These are phyloP conservation scores for Drosophila siamana DNA, from an alignment of 2,888 invertebrate species.

Conservation along the genomic window DNA sequence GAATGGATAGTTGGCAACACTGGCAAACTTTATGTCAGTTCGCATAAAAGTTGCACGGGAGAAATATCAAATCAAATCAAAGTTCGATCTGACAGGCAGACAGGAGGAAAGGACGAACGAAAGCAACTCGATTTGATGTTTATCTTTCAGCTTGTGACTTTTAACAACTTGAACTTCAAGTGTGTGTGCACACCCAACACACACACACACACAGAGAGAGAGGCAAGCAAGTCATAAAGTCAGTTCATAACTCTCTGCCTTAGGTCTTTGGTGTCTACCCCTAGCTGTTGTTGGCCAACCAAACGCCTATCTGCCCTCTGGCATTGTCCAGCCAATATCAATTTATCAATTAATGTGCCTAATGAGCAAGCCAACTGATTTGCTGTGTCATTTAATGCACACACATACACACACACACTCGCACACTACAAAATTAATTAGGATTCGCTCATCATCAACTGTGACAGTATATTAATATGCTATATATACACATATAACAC, in stretches of 20 bases:
- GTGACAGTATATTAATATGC: constrained; percentile 34
- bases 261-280: constrained; percentile 1
- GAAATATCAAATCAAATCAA: constrained; percentile 75
- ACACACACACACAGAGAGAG: constrained; percentile 2
- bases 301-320: constrained; percentile 13
- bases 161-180: constrained; percentile 68
- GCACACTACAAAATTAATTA: constrained; percentile 70
- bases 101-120: constrained; percentile 26
- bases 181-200: constrained; percentile 43
- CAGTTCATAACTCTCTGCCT: constrained; percentile 37
- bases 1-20: constrained; percentile 13
- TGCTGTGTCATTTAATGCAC: constrained; percentile 76
- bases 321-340: constrained; percentile 67
- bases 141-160: constrained; percentile 46
- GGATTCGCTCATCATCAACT: constrained; percentile 69
- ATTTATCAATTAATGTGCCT: constrained; percentile 77
- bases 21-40: constrained; percentile 66
- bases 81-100: constrained; percentile 77
- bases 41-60: constrained; percentile 69
- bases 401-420: constrained; percentile 18
- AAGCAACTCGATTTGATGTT: constrained; percentile 37
- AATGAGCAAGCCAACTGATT: constrained; percentile 74
- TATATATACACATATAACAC: constrained; percentile 20
- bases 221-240: constrained; percentile 35
- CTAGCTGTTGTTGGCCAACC: constrained; percentile 4